These are phyloP conservation scores for Anguilla anguilla DNA, from an alignment of 2,797 vertebrate genomes.

Conservation along the genomic window DNA sequence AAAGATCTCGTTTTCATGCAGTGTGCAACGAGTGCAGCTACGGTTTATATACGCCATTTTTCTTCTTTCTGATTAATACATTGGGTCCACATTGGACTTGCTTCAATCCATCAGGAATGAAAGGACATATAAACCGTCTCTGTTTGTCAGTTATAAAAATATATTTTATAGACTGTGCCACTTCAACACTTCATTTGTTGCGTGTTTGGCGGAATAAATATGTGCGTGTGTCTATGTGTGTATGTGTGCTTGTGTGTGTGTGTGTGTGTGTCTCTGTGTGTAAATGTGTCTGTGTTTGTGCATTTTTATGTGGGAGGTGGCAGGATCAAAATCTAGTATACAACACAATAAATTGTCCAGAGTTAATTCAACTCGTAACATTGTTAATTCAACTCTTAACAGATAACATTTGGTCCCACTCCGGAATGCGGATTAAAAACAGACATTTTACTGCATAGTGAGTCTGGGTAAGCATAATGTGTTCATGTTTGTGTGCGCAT, in stretches of 20 bases:
- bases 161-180: neutral
- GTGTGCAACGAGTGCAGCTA: neutral
- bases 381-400: too few relatives aligned
- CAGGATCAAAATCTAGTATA: neutral
- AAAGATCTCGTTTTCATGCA: neutral
- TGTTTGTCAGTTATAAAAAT: neutral
- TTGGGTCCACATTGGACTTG: neutral
- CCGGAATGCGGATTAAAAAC: too few relatives aligned
- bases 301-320: neutral
- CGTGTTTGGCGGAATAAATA: neutral
- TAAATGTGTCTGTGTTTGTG: neutral
- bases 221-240: neutral
- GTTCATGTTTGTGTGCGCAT: constrained; percentile 21
- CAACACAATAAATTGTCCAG: too few relatives aligned
- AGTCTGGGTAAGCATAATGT: neutral
- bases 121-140: neutral
- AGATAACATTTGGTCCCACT: too few relatives aligned
- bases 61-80: neutral
- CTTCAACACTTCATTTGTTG: neutral
- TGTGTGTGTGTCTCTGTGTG: too few relatives aligned
- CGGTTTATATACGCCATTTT: neutral
- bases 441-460: too few relatives aligned
- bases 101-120: neutral
- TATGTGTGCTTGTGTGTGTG: constrained; percentile 5
- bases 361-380: too few relatives aligned